Conservation (phyloP, 2,797 vertebrate species). For the Gouania willdenowi region DNA sequence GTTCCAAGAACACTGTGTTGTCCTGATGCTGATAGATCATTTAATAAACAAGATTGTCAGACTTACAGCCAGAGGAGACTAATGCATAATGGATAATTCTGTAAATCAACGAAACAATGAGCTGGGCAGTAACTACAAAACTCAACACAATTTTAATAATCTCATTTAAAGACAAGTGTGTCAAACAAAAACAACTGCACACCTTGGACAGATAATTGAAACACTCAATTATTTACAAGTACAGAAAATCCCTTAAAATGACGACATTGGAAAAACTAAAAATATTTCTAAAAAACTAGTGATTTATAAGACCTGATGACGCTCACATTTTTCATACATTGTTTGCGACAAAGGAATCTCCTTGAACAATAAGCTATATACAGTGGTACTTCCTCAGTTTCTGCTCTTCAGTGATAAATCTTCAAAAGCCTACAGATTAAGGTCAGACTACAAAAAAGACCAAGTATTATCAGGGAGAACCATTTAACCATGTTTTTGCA, state of each 20-base stretch:
- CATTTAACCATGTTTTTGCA: too few relatives aligned
- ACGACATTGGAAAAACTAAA: too few relatives aligned
- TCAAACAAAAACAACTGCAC: not conserved
- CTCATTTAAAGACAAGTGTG: not conserved
- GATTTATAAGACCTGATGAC: not conserved
- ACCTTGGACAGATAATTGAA: not conserved
- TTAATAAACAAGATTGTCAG: constrained; percentile 30
- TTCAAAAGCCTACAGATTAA: constrained; percentile 24
- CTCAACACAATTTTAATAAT: not conserved
- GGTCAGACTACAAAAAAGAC: constrained; percentile 14
- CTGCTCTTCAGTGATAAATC: constrained; percentile 15
- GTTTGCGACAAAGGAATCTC: constrained; percentile 18
- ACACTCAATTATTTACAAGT: not conserved
- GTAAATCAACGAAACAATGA: not conserved
- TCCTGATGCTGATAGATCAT: constrained; percentile 30
- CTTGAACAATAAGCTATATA: constrained; percentile 21
- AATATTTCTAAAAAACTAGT: not conserved
- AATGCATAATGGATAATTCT: too few relatives aligned
- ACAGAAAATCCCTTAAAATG: not conserved
- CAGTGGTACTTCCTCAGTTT: constrained; percentile 2
- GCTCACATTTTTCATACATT: constrained; percentile 17
- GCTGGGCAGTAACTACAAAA: not conserved
- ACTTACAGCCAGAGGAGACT: constrained; percentile 30
- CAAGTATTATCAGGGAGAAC: too few relatives aligned
- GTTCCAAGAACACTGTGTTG: constrained; percentile 41